Evolutionary conservation across 2,113 vertebrate genomes (phyloP), one percentile per base, ranked within the genome.

Genomic region (rat (Rattus norvegicus)): DNA sequence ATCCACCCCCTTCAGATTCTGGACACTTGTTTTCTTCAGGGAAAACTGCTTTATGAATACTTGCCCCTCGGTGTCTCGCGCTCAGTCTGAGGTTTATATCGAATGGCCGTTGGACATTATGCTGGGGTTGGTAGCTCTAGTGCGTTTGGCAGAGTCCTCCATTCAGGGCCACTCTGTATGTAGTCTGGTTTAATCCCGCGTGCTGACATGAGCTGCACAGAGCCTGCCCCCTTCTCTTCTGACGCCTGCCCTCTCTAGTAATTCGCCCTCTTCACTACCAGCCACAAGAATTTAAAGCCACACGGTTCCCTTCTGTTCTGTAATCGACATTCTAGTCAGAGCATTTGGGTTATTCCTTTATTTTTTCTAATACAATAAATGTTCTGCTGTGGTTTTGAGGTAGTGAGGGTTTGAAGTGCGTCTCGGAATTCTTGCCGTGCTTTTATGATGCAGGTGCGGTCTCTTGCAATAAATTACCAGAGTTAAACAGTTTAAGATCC

Each of bases 331-430:
- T 93, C 88, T 85, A 22, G 19, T 28, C 1, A 0, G 43, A 88
- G 28, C 33, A 59, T 90, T 90, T 95, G 56, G n/a, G 81, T 79
- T 73, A 87, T 75, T 39, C 96, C 92, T 95, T 75, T 92, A n/a
- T 85, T 94, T 97, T 97, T 93, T 73, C 90, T 87, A 91, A 77
- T 70, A 67, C 91, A 97, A 56, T 80, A 97, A 95, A 70, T 19
- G 4, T 39, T 88, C 72, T 67, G 30, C 90, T 67, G 0, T 59
- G 33, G 88, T 72, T 76, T 83, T 89, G 67, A 80, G 61, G 76
- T 94, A 85, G 95, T 94, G 89, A 94, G 88, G 47, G 88, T 90
- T 93, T 94, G 65, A 81, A 94, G 86, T 97, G 65, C 30, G 92
- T 92, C 97, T 91, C 92, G 75, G 14, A 90, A 24, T 93, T 81